Conservation (phyloP, 2,797 vertebrate genomes). For the Periparus ater region DNA sequence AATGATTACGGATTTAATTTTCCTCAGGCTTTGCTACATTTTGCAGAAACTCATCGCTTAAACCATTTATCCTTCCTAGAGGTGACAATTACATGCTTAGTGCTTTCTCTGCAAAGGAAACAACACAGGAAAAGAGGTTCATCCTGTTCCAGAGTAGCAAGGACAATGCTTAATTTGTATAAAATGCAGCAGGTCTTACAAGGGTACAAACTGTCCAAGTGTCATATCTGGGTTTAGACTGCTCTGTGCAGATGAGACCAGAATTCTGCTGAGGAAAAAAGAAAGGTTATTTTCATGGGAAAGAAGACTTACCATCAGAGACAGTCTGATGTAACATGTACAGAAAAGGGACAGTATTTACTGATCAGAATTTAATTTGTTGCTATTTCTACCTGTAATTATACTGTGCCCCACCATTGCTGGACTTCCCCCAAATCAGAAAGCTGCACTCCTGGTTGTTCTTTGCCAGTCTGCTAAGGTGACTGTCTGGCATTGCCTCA, state of each 20-base stretch:
- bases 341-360: neutral
- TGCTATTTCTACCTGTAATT: neutral
- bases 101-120: neutral
- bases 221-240: neutral
- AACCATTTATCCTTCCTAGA: neutral
- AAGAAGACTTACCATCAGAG: neutral
- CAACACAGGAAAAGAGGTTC: neutral
- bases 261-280: neutral
- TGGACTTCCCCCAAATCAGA: neutral
- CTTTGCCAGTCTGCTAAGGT: neutral
- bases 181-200: neutral
- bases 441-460: neutral
- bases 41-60: neutral
- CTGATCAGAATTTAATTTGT: neutral
- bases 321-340: neutral
- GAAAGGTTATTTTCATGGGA: neutral
- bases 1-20: neutral
- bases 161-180: conserved; percentile 20
- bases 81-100: neutral
- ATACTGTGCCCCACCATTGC: neutral
- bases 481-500: neutral
- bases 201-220: neutral
- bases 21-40: neutral
- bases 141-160: neutral
- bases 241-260: neutral